Base-by-base conservation (phyloP, 2,888 invertebrate species). In the Cephus pulcher region DNA sequence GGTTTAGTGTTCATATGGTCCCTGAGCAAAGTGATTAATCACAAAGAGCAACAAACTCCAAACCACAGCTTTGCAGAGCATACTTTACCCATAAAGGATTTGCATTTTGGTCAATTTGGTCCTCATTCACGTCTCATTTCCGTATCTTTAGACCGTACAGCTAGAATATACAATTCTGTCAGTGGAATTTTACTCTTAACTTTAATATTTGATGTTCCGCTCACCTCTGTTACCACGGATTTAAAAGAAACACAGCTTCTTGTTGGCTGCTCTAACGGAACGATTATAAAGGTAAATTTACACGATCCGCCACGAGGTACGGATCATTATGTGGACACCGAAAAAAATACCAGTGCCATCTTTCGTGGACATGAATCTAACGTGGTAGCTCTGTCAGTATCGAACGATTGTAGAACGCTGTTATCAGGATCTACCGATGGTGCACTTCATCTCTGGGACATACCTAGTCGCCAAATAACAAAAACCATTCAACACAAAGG, bases 1-100 rank as follows among this genome's bases (percentile, higher is more conserved):
- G 97, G 97, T 9, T 93, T 96, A 87, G 95, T 98, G 0, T 94
- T 97, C 84, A 95, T 96, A 0, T 98, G 98, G 96, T 94, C 94
- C 37, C 89, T 97, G 34, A 93, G 94, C 0, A 93, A 93, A 74
- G 92, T 96, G 0, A 92, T 95, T 1, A 84, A 87, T 15, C 75
- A 79, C 77, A 78, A 79, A 75, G 78, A 88, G 23, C 77, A 81
- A n/a, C 92, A 93, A 9, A 92, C 93, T 77, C 93, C 94, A n/a
- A 88, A 95, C 0, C 95, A 95, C 84, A 94, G 94, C 15, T 96
- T 96, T 91, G 95, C 95, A 35, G 95, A 97, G 89, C 98, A 98
- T 91, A 95, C 96, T 0, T 90, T 96, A 78, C 95, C 96, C 0
- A 94, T 98, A 0, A 95, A 95, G 30, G 97, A 97, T 90, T 88